Base-by-base conservation (phyloP, 1,140 invertebrate genomes). In the Atta colombica region DNA sequence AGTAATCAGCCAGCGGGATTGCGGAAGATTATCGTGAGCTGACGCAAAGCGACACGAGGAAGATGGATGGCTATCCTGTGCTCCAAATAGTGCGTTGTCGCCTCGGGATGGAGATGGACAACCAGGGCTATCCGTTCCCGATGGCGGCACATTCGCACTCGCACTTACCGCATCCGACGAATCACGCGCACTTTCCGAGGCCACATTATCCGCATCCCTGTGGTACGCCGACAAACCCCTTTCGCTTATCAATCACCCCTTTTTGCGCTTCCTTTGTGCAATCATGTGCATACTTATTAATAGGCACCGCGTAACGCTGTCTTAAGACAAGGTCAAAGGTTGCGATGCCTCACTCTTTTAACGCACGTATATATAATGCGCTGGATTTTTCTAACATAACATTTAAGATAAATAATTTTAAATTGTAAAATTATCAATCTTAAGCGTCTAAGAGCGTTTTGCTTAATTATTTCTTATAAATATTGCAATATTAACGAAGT, bases 31-130 rank as follows among this genome's bases (percentile, higher is more conserved):
- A 55, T 82, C 53, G 25, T 25, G 53, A 74, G 18, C 68, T 58
- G 51, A 39, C 25, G 21, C 31, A 21, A 55, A n/a, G 4, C 25
- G 25, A 12, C 71, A 7, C 31, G 12, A 80, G 28, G 87, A 91
- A 92, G 89, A 95, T 95, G 95, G 94, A 95, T 81, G 93, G 94
- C 31, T 94, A 95, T 74, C 95, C 95, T 25, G 94, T 95, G 63
- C 85, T 95, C 72, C 94, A 95, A 90, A 95, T 95, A 85, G 93
- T 95, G 69, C 93, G 95, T 12, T 95, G 94, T 78, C 94, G 94
- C 28, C 92, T 94, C 51, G 94, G 93, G 28, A 92, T 94, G 69
- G 93, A 94, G 87, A 90, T 93, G 90, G 94, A 93, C 85, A 93
- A 85, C 88, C 91, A 92, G 60, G 93, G 93, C 39, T 95, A 95